These are phyloP conservation scores for Cotesia typhae DNA, from an alignment of 1,140 invertebrate species.

Conservation along the genomic window DNA sequence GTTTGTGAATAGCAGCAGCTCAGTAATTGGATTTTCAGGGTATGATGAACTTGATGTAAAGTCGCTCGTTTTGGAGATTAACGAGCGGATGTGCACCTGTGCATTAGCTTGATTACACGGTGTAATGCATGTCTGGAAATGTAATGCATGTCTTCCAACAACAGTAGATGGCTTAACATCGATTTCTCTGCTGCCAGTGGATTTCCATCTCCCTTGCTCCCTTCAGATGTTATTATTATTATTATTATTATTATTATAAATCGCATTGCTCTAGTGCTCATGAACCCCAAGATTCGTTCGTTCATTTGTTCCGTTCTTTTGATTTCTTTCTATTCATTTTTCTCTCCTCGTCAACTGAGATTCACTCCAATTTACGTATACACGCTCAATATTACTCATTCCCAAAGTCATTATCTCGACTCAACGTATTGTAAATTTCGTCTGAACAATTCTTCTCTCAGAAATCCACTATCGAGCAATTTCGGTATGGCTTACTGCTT, in stretches of 20 bases:
- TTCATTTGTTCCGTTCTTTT: neutral
- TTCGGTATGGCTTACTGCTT: neutral
- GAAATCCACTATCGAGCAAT: neutral
- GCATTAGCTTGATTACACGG: conserved; percentile 20
- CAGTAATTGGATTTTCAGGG: conserved; percentile 13
- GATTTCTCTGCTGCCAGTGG: neutral
- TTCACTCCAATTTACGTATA: neutral
- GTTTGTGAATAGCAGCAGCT: neutral
- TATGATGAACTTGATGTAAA: conserved; percentile 3
- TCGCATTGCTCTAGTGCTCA: too few relatives aligned
- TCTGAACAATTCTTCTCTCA: neutral
- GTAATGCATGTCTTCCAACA: conserved; percentile 13
- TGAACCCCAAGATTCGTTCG: too few relatives aligned
- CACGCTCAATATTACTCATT: conserved; percentile 11
- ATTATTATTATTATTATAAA: too few relatives aligned
- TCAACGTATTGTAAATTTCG: conserved; percentile 14
- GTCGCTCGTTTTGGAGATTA: conserved; percentile 18
- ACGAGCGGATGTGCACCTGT: conserved; percentile 20
- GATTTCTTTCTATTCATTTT: conserved; percentile 4
- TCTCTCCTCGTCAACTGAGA: conserved; percentile 7
- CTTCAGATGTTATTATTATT: too few relatives aligned
- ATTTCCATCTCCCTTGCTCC: too few relatives aligned
- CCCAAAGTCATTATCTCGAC: conserved; percentile 11
- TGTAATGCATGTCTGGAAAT: neutral
- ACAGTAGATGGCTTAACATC: conserved; percentile 2